Conservation (phyloP, 2,113 vertebrate species). For the Stercorarius parasiticus region DNA sequence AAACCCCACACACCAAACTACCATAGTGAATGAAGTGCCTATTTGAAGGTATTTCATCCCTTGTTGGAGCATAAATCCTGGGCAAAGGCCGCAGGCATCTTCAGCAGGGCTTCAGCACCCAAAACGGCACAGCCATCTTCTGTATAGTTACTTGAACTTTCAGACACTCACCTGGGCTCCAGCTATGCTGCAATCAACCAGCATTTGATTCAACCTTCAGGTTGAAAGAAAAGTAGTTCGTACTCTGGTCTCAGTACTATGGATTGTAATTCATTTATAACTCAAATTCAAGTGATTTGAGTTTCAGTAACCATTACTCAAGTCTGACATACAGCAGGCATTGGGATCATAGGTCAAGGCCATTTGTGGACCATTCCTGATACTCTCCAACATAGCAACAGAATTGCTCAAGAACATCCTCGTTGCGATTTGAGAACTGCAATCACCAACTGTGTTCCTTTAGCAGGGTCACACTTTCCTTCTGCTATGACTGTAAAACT, state of each 20-base stretch:
- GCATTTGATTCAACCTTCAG: neutral
- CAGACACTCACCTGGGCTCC: neutral
- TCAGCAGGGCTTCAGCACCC: neutral
- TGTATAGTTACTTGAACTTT: neutral
- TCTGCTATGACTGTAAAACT: neutral
- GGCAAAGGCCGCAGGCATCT: neutral
- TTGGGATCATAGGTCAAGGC: neutral
- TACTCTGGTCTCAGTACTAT: neutral
- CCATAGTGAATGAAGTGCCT: neutral
- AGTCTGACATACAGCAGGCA: neutral
- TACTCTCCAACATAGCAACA: neutral
- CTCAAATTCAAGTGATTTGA: neutral
- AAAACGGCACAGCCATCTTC: neutral
- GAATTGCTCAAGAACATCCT: neutral
- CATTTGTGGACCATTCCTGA: neutral
- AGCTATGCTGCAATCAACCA: neutral
- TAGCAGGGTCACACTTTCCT: neutral
- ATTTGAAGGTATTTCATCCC: neutral
- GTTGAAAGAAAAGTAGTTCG: neutral
- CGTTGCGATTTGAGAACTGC: neutral
- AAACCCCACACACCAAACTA: neutral
- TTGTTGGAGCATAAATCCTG: neutral
- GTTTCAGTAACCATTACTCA: neutral
- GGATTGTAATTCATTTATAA: neutral
- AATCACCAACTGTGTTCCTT: neutral